Base-by-base conservation (phyloP, 2,888 invertebrate genomes). In the Caenorhabditis plicata region DNA sequence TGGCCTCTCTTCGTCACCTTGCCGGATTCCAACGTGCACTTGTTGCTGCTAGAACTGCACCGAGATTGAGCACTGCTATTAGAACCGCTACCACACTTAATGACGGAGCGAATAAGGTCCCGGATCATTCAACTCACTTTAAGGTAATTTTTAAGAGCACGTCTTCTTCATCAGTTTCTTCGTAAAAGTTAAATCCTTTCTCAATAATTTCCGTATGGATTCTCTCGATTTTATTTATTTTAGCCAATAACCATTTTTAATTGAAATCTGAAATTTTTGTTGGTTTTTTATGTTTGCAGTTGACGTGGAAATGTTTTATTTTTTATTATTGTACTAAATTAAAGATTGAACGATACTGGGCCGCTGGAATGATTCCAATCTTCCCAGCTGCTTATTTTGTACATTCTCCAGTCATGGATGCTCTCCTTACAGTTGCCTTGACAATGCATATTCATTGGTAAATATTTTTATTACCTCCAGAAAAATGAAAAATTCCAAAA, bases 371-470 rank as follows among this genome's bases (percentile, higher is more conserved):
- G 80, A 50, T 83, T 26, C 83, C 82, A 3, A 71, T 83, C 27
- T 79, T 84, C 69, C 84, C 84, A 8, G 78, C 81, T 4, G 80
- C 82, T 25, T 78, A 83, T 44, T 80, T 83, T 62, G 61, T 81
- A 46, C 83, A 83, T 61, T 80, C 80, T 31, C 80, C 82, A 20
- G 68, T 77, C 8, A 81, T 83, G 79, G 83, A 84, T 62, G 81
- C 76, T 43, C 65, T 81, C 27, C 71, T 84, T 22, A 76, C 82
- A 11, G 74, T 82, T 27, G 80, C 82, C 22, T 75, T 84, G 17
- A 80, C 82, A 49, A 76, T 83, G 26, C 83, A 84, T 73, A 80
- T 81, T 26, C 83, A 83, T 74, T 84, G 83, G 84, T 84, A 65
- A 58, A 80, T 64, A 20, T 40, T 35, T 39, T 48, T n/a, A 38